Percentiles rank a stretch among this genome's conserved stretches.
phyloP scores from a whole-genome alignment of 2,888 invertebrate species.

The Drosophila leonis region DNA sequence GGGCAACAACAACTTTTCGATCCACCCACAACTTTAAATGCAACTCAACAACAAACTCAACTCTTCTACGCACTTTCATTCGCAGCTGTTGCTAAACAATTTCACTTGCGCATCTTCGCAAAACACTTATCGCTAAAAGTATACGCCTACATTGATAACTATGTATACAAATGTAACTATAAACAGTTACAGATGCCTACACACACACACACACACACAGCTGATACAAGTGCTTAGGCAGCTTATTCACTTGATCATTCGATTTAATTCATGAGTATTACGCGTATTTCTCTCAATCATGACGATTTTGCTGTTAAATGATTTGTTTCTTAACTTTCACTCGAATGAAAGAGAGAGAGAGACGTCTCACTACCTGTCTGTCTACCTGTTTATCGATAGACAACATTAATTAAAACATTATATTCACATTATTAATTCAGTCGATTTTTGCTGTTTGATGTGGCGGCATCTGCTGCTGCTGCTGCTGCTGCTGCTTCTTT shows the following conservation, averaged over 20 bases:
- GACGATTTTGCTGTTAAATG: constrained; percentile 47
- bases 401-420: constrained; percentile 76
- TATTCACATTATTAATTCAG: constrained; percentile 75
- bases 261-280: constrained; percentile 53
- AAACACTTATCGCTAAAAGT: constrained; percentile 7
- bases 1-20: background rate
- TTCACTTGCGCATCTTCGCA: constrained; percentile 39
- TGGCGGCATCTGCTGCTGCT: constrained; percentile 13
- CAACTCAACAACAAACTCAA: background rate
- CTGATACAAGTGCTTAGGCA: constrained; percentile 32
- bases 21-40: constrained; percentile 28
- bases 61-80: constrained; percentile 47
- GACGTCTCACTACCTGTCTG: constrained; percentile 8
- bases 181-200: background rate
- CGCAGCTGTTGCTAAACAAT: constrained; percentile 27
- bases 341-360: constrained; percentile 8
- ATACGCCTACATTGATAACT: constrained; percentile 6
- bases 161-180: background rate
- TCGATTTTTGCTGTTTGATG: constrained; percentile 43
- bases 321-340: constrained; percentile 68
- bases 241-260: constrained; percentile 52
- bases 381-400: constrained; percentile 54
- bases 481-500: background rate
- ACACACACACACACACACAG: constrained; percentile 24
- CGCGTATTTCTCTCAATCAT: constrained; percentile 38